Evolutionary conservation across 1,140 invertebrate genomes (phyloP), one percentile per base, ranked within the genome.

Genomic region (Dendroctonus valens): DNA sequence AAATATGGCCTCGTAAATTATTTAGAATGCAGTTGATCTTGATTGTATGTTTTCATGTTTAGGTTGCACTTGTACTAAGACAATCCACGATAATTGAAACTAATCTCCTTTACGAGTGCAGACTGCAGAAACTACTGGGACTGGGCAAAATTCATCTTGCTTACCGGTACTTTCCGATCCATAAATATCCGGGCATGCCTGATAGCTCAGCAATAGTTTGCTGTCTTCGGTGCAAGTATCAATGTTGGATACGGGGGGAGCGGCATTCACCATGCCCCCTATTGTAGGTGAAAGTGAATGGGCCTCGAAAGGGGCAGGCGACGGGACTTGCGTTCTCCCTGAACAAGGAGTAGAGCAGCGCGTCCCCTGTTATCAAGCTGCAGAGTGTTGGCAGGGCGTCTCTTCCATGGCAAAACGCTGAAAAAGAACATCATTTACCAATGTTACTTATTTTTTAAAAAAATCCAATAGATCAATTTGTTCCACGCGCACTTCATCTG

Each of bases 211-310:
- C 49, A 96, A 81, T 40, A 96, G 81, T 67, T 91, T 84, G 67
- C 89, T 93, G 73, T 94, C 89, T 73, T 96, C 92, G 2, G 91
- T 95, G 79, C 93, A 97, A 54, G 90, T 89, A 76, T 96, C 93
- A 42, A 94, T 90, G 67, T 89, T 89, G 59, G 92, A 95, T 14
- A 89, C 86, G 0, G 93, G 93, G n/a, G 70, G 86, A 87, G 8
- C 82, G 83, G 78, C 94, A 97, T 74, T 93, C 92, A 1, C 91
- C 91, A 53, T 90, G 87, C 7, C 93, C 92, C 48, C 88, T 80
- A 75, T 90, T 91, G 76, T 94, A 94, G n/a, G 89, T 89, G 79
- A 93, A 93, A 12, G 89, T 89, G 79, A 90, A 89, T 5, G 90
- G 88, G 49, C 87, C 87, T 73, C 88, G 87, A 70, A 93, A 89